Evolutionary conservation across 2,797 vertebrate species (phyloP).

Genomic region (Cirrhinus molitorella): DNA sequence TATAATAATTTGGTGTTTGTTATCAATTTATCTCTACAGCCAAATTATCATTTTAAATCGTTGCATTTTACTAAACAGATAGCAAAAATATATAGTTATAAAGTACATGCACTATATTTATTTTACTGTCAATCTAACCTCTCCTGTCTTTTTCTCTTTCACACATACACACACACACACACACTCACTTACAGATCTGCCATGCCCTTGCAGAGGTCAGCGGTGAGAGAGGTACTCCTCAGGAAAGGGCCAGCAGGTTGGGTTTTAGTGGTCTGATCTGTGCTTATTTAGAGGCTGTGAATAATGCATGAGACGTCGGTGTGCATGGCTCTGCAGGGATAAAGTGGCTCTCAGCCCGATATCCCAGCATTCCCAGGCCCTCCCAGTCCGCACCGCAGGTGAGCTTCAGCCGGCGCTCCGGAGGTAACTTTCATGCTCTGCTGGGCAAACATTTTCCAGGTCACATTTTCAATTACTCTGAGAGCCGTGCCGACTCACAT

Average conservation of each 20-base stretch:
- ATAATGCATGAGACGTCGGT: conserved; percentile 87
- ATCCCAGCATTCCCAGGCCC: conserved; percentile 78
- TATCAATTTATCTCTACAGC: neutral
- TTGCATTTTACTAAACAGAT: neutral
- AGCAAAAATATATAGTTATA: neutral
- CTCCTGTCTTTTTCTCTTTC: conserved; percentile 2
- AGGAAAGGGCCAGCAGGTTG: conserved; percentile 63
- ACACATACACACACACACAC: conserved; percentile 25
- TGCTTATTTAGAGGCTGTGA: conserved; percentile 86
- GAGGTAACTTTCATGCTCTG: conserved; percentile 87
- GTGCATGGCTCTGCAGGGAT: conserved; percentile 74
- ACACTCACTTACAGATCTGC: conserved; percentile 30
- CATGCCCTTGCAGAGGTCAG: conserved; percentile 77
- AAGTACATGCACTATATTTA: neutral
- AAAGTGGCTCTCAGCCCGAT: conserved; percentile 85
- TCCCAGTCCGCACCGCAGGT: conserved; percentile 78
- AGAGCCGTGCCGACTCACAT: conserved; percentile 77
- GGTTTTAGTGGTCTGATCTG: conserved; percentile 74
- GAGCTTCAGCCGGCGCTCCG: conserved; percentile 72
- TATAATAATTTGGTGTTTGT: neutral
- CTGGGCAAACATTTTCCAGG: conserved; percentile 87
- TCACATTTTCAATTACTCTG: conserved; percentile 89
- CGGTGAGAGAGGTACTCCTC: conserved; percentile 77
- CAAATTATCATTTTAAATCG: neutral
- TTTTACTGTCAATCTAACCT: neutral